A percentile compares a stretch with the other conserved stretches of the same genome.
Evolutionary conservation across 2,888 invertebrate genomes (phyloP).

Genomic region (Phengaris alcon): DNA sequence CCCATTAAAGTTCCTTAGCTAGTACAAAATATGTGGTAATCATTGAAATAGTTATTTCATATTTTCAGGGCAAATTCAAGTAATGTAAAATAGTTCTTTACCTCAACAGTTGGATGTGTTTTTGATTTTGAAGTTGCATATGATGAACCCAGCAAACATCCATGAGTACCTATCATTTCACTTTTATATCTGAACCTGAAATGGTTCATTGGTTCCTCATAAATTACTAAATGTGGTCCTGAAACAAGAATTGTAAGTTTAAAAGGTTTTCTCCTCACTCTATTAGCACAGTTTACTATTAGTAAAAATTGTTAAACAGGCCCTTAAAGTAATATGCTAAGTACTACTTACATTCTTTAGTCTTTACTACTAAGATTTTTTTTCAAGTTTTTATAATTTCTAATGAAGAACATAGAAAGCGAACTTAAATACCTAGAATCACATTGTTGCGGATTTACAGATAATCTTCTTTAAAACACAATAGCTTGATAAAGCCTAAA

Average conservation of each 20-base stretch:
- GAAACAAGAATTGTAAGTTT: conserved; percentile 23
- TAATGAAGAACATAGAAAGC: background rate
- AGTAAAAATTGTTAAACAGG: no score
- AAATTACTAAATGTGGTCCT: conserved; percentile 79
- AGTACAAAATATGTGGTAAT: conserved; percentile 24
- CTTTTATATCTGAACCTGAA: conserved; percentile 92
- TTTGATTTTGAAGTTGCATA: conserved; percentile 78
- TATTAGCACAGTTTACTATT: no score
- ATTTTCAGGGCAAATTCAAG: background rate
- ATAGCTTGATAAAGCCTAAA: background rate
- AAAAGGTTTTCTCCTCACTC: no score
- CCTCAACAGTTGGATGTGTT: conserved; percentile 87
- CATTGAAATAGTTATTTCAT: background rate
- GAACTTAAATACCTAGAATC: background rate
- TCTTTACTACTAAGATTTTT: no score
- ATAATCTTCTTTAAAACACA: background rate
- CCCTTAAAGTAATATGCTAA: no score
- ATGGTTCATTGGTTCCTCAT: conserved; percentile 87
- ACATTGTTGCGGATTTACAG: background rate
- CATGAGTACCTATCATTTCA: conserved; percentile 93
- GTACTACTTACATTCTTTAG: no score
- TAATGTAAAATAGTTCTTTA: conserved; percentile 49
- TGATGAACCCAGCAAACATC: conserved; percentile 84
- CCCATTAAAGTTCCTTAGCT: conserved; percentile 64
- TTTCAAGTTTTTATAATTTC: no score